Evolutionary conservation across 2,888 invertebrate species (phyloP), one percentile per base, ranked within the genome.

Genomic region (Iselma pallidipennis): DNA sequence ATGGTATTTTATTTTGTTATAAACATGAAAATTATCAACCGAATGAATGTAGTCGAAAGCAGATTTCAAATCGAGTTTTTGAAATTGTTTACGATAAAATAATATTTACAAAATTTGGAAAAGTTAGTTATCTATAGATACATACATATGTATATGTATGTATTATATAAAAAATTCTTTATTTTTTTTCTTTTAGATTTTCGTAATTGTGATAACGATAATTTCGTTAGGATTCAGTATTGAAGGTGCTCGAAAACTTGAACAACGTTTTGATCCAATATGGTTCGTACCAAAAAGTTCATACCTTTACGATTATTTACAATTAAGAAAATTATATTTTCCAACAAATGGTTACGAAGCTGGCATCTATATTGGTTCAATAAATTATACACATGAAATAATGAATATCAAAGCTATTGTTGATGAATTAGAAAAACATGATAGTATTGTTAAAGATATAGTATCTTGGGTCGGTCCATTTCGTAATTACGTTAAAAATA

Each of bases 231-330:
- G 85, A 23, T 83, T 88, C 62, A 89, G 89, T 73, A 82, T 88
- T 57, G 82, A 86, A 71, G 87, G 89, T 31, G 82, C 88, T 52
- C 80, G 87, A 55, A 84, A 85, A 68, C 81, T 93, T 55, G 88
- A 91, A 76, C 92, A 92, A 78, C 88, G 89, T 77, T 93, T 92
- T 79, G 91, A 93, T 78, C 89, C 90, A 0, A 85, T 84, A 57
- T 92, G 92, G 92, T 92, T 93, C 75, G 84, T 93, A 59, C 92
- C 93, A 0, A 84, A 87, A 55, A 65, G 54, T 12, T 88, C 90
- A 0, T 89, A 91, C 76, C 85, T 89, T 55, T 85, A 85, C 68
- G 80, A 88, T 56, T 93, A 85, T 78, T 72, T 88, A 3, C 74
- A 81, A 45, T 81, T 83, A n/a, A 82, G 86, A 55, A 84, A 85